Percentiles rank a stretch among this genome's conserved stretches.
phyloP scores from a whole-genome alignment of 2,113 vertebrate species.

The Hemiprocne comata region DNA sequence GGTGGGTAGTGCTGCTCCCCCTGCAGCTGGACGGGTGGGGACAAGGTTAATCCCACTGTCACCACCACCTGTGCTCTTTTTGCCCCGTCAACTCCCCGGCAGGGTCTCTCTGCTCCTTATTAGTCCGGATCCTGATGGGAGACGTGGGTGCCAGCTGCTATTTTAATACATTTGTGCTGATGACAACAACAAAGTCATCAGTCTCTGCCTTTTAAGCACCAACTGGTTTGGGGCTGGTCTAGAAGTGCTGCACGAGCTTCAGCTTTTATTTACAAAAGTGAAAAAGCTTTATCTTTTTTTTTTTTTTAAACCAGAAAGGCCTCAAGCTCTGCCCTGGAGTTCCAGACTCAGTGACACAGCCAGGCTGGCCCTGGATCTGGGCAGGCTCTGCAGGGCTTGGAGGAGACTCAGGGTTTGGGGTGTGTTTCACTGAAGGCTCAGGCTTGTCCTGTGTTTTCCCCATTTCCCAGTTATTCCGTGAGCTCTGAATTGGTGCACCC shows the following conservation, averaged over 20 bases:
- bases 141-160: not conserved
- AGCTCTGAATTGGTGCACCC: not conserved
- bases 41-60: not conserved
- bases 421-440: rapidly evolving
- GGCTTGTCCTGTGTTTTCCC: not conserved
- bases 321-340: not conserved
- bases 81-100: rapidly evolving
- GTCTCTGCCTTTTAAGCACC: not conserved
- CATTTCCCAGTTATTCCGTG: not conserved
- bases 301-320: not conserved
- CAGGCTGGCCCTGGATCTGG: not conserved
- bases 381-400: rapidly evolving
- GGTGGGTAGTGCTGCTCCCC: not conserved
- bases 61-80: rapidly evolving
- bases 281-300: not conserved
- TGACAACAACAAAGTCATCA: not conserved
- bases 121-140: not conserved
- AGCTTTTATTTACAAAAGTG: not conserved
- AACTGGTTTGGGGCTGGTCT: not conserved
- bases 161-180: not conserved
- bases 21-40: not conserved
- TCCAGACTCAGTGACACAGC: not conserved
- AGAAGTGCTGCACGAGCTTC: not conserved
- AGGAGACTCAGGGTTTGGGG: not conserved
- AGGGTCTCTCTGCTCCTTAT: not conserved